Conservation (phyloP, 1,140 invertebrate species). For the Eumeta japonica region DNA sequence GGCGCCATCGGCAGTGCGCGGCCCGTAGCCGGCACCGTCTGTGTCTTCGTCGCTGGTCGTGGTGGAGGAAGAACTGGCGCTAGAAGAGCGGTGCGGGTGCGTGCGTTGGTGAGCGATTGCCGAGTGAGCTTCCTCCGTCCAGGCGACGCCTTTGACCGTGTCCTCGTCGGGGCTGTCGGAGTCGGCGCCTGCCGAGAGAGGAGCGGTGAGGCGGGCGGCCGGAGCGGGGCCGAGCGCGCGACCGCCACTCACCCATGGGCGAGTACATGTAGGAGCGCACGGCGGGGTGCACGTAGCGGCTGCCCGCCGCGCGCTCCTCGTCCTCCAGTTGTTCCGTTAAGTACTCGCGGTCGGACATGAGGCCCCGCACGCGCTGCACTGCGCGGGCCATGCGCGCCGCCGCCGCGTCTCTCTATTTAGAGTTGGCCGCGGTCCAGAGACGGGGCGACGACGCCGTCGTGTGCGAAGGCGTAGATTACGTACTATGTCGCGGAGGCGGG, state of each 20-base stretch:
- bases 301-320: conserved; percentile 35
- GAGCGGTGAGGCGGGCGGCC: conserved; percentile 20
- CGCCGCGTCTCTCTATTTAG: conserved; percentile 43
- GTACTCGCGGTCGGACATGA: conserved; percentile 53
- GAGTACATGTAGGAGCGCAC: conserved; percentile 56
- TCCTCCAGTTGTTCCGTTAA: conserved; percentile 48
- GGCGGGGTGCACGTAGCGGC: conserved; percentile 43
- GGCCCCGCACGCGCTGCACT: conserved; percentile 43
- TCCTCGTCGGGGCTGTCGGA: conserved; percentile 52
- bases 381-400: conserved; percentile 42
- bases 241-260: conserved; percentile 48
- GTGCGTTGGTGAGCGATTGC: conserved; percentile 9
- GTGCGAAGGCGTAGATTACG: conserved; percentile 30
- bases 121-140: conserved; percentile 31
- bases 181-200: conserved; percentile 51
- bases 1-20: conserved; percentile 24
- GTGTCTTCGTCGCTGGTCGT: conserved; percentile 42
- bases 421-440: conserved; percentile 47
- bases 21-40: conserved; percentile 35
- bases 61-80: conserved; percentile 37
- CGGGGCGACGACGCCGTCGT: conserved; percentile 24
- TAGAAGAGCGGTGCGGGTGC: conserved; percentile 30
- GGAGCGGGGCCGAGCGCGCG: conserved; percentile 23
- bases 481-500: conserved; percentile 47
- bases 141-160: conserved; percentile 46